Evolutionary conservation across 2,888 invertebrate species (phyloP).

Genomic region (Nowickia ferox): DNA sequence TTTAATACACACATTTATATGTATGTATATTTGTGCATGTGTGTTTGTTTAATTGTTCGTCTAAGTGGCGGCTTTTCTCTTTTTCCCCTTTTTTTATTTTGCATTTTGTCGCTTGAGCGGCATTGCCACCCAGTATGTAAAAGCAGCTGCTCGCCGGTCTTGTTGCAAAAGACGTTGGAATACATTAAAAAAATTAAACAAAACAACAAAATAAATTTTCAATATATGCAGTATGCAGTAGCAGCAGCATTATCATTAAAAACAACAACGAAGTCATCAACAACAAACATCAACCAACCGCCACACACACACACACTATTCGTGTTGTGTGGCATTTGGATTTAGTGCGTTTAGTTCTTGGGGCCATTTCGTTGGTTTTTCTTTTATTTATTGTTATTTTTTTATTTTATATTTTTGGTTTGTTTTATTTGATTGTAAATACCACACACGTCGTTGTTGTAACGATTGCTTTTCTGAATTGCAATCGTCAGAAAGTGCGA

Average conservation of each 20-base stretch:
- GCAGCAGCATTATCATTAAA: constrained; percentile 53
- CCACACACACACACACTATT: constrained; percentile 14
- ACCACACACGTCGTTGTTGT: constrained; percentile 63
- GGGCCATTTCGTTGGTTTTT: constrained; percentile 49
- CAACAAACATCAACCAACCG: constrained; percentile 40
- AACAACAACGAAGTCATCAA: constrained; percentile 61
- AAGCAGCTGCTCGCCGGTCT: constrained; percentile 65
- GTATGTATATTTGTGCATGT: constrained; percentile 58
- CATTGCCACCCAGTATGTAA: constrained; percentile 65
- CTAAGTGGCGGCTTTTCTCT: constrained; percentile 68
- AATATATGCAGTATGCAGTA: constrained; percentile 47
- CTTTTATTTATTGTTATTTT: constrained; percentile 15
- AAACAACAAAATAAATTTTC: constrained; percentile 51
- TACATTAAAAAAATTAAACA: constrained; percentile 34
- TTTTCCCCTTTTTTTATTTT: constrained; percentile 62
- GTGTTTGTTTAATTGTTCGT: constrained; percentile 50
- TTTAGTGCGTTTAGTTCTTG: constrained; percentile 66
- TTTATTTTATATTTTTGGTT: constrained; percentile 23
- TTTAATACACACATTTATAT: constrained; percentile 55
- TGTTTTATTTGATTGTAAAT: constrained; percentile 49
- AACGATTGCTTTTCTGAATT: constrained; percentile 42
- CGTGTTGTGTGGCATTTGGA: constrained; percentile 69
- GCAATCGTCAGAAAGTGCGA: constrained; percentile 62
- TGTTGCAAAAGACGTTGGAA: constrained; percentile 62
- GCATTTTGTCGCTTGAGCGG: constrained; percentile 66